Base-by-base conservation (phyloP, 2,888 invertebrate species). In the Heliothis peltigera region DNA sequence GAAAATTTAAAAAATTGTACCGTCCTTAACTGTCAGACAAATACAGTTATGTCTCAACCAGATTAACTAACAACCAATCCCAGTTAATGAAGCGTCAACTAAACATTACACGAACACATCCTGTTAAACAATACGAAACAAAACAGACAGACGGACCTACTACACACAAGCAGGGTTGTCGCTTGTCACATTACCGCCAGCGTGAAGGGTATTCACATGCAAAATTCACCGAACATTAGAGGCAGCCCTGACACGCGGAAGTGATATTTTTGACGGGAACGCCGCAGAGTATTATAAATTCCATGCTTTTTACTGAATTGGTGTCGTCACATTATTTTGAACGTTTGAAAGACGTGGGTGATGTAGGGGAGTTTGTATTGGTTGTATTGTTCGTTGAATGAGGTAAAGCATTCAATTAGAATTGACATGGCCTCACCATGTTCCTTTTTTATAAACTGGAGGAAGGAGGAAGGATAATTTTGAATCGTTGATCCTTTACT, bases 161-260 rank as follows among this genome's bases (percentile, higher is more conserved):
- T 82, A 80, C 79, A 84, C 79, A 83, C 81, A 80, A 79, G 75
- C 81, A 89, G 89, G 92, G 93, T 91, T 92, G 90, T 94, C 94
- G 83, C 92, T 87, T 93, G 94, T 94, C 94, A 94, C 88, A 93
- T 94, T 94, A 94, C 87, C 83, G 87, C 83, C 83, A 82, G 83
- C 85, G 81, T 83, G 86, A 84, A 86, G 84, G 65, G 71, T 89
- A 90, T 91, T 92, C 91, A 87, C 85, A 94, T 94, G 93, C 93
- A 93, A 93, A 94, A 93, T 92, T 90, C 92, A 91, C 75, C 85
- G 82, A 84, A 81, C 87, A 83, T 89, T 90, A 88, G 92, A 89
- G 87, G 83, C 91, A 89, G 82, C 89, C 92, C 89, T 89, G 91
- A 92, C 92, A 90, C 69, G 87, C 91, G 91, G 91, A 93, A 93